Evolutionary conservation across 1,140 invertebrate genomes (phyloP), one percentile per base, ranked within the genome.

Genomic region (Dermatophagoides farinae): DNA sequence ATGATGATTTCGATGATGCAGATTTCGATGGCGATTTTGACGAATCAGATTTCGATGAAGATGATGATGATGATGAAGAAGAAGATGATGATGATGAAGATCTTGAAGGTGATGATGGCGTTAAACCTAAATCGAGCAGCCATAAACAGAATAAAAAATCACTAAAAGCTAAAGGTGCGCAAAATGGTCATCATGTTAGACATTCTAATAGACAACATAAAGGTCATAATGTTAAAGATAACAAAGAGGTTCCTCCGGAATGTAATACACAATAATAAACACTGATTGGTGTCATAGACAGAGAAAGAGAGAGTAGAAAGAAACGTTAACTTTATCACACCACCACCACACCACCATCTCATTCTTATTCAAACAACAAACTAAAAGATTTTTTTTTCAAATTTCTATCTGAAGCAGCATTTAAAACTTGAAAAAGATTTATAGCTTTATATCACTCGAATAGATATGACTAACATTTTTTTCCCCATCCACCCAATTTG

Each of bases 21-120:
- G 64, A 66, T 31, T 62, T 64, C n/a, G 64, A 64, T 10, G 63
- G 63, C 1, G 53, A 63, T 12, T 64, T 66, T 8, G 64, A 65
- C 18, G 64, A 65, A 2, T 60, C 65, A 52, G 63, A 65, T 38
- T 58, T 43, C 20, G 39, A 64, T 31, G 51, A 63, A 51, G 43
- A 59, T 50, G 47, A 46, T 16, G 55, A 57, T 14, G 16, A 47
- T 4, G 46, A 47, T 9, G 46, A 47, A 18, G 51, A 31, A 16
- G 51, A 53, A 4, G 51, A 53, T 5, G 44, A 47, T 11, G 46
- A 44, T 1, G 57, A 50, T 4, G 57, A 50, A 44, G 54, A 57
- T 6, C 4, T 14, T 4, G 57, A 59, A 44, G 46, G 8, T 6
- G 41, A 14, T 50, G 44, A 37, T 14, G 14, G 22, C 23, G 25